Conservation (phyloP, 2,113 vertebrate species). For the Camelus dromedarius region DNA sequence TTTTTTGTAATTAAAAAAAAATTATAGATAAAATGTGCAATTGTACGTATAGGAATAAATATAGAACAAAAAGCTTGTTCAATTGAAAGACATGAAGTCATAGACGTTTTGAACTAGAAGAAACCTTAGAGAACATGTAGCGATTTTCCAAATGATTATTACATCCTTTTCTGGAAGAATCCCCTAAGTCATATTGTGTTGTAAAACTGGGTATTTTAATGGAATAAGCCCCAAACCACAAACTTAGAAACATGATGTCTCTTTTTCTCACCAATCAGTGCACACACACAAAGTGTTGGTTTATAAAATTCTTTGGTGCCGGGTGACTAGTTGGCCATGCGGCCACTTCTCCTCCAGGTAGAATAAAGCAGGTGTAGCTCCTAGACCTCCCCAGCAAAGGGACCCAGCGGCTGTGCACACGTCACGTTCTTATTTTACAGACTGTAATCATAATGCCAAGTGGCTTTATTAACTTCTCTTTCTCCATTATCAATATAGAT, state of each 20-base stretch:
- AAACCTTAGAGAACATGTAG: not conserved
- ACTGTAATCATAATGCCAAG: not conserved
- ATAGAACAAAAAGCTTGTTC: not conserved
- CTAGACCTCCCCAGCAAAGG: not conserved
- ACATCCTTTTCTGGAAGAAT: not conserved
- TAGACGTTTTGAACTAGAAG: not conserved
- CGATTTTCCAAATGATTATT: not conserved
- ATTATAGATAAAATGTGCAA: not conserved
- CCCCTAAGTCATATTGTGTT: not conserved
- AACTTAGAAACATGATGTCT: not conserved
- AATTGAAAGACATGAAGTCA: not conserved
- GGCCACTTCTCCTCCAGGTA: not conserved
- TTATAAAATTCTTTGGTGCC: not conserved
- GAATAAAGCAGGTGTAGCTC: not conserved
- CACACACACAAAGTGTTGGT: not conserved
- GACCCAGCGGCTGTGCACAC: not conserved
- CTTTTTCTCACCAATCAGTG: not conserved
- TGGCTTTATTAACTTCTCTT: slow-evolving; percentile 38
- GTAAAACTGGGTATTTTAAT: not conserved
- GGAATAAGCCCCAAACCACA: not conserved
- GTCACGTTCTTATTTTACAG: not conserved
- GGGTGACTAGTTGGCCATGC: not conserved
- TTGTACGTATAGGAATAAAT: not conserved
- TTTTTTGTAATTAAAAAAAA: not conserved
- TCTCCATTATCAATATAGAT: not conserved